These are phyloP conservation scores for Lampris megalopsis DNA, from an alignment of 2,113 vertebrate genomes.

Conservation along the genomic window DNA sequence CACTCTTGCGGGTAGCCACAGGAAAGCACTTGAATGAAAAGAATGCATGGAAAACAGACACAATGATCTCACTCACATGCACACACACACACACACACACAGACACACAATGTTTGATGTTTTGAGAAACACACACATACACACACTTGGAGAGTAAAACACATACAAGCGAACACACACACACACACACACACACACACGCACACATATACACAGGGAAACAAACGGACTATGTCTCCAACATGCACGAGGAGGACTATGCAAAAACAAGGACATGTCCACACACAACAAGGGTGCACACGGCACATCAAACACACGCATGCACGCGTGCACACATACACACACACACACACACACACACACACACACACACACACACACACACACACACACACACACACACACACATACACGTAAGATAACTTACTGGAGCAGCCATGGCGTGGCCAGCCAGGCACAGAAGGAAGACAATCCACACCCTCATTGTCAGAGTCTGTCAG, in stretches of 20 bases:
- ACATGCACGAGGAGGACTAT: neutral
- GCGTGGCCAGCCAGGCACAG: constrained; percentile 94
- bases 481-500: constrained; percentile 89
- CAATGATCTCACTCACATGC: neutral
- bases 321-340: too few species aligned
- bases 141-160: constrained; percentile 19
- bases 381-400: constrained; percentile 12
- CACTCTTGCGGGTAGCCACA: neutral
- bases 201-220: neutral
- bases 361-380: neutral
- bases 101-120: neutral
- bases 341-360: too few species aligned
- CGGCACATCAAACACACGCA: too few species aligned
- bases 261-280: too few species aligned
- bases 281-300: too few species aligned
- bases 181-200: neutral
- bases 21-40: neutral
- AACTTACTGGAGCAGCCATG: constrained; percentile 92
- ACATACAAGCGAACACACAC: constrained; percentile 17
- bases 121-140: neutral
- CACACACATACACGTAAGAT: neutral
- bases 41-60: neutral
- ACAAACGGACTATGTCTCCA: neutral
- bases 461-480: constrained; percentile 93
- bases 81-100: constrained; percentile 1